phyloP scores from a whole-genome alignment of 2,888 invertebrate species.

The Luperina testacea region DNA sequence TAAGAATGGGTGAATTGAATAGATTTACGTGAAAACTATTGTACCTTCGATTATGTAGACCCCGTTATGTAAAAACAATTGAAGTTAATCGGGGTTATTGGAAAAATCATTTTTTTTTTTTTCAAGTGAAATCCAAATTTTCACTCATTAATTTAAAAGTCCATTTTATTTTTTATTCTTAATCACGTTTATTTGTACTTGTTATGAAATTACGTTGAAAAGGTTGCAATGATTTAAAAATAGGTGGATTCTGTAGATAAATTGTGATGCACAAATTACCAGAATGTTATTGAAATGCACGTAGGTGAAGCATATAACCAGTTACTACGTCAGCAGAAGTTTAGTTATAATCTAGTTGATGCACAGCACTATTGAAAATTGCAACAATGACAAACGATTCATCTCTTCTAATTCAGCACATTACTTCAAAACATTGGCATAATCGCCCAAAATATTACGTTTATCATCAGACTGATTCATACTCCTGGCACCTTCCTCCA shows the following conservation, averaged over 20 bases:
- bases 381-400: slow-evolving; percentile 6
- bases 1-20: slow-evolving; percentile 49
- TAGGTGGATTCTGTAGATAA: neutral
- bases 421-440: slow-evolving; percentile 8
- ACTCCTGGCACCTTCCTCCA: slow-evolving; percentile 51
- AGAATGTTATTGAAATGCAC: slow-evolving; percentile 26
- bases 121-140: no score
- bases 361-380: slow-evolving; percentile 8
- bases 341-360: slow-evolving; percentile 17
- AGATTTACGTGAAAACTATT: slow-evolving; percentile 49
- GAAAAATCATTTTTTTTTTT: neutral
- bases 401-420: neutral
- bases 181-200: neutral
- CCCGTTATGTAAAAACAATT: slow-evolving; percentile 3
- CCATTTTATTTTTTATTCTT: neutral
- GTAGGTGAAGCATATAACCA: slow-evolving; percentile 9
- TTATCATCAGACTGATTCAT: slow-evolving; percentile 58
- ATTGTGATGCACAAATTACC: neutral
- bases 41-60: neutral
- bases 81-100: neutral
- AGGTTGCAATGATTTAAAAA: neutral
- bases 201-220: neutral
- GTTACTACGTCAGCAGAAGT: slow-evolving; percentile 11
- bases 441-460: slow-evolving; percentile 32
- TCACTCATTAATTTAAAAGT: neutral